These are phyloP conservation scores for Nebria salina DNA, from an alignment of 2,888 invertebrate genomes.

Conservation along the genomic window DNA sequence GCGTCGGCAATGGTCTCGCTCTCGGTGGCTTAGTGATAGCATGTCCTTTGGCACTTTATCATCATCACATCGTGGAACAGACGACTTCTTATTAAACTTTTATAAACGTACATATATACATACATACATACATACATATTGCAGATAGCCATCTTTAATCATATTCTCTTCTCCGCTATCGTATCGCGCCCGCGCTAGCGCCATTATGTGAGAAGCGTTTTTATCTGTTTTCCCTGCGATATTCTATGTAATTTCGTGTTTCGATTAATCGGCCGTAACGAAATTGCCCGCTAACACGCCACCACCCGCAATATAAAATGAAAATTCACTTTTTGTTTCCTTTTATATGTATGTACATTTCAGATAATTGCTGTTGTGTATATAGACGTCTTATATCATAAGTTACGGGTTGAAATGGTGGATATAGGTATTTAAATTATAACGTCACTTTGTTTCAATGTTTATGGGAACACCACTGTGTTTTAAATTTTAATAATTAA, in stretches of 20 bases:
- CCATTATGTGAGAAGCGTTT: slow-evolving; percentile 56
- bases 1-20: slow-evolving; percentile 36
- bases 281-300: slow-evolving; percentile 35
- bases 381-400: too few species aligned
- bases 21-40: slow-evolving; percentile 51
- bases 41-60: slow-evolving; percentile 58
- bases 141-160: slow-evolving; percentile 62
- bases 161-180: slow-evolving; percentile 55
- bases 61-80: slow-evolving; percentile 47
- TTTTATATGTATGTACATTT: too few species aligned
- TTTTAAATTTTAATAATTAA: too few species aligned
- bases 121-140: background rate
- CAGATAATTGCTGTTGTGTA: too few species aligned
- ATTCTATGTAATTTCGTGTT: slow-evolving; percentile 57
- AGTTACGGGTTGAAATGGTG: too few species aligned
- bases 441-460: too few species aligned
- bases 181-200: background rate
- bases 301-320: slow-evolving; percentile 27
- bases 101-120: slow-evolving; percentile 52
- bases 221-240: slow-evolving; percentile 51
- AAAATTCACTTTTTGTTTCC: background rate
- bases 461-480: too few species aligned
- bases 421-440: too few species aligned
- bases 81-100: slow-evolving; percentile 62
- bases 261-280: slow-evolving; percentile 50